Percentiles rank a stretch among this genome's conserved stretches.
Evolutionary conservation across 1,140 invertebrate species (phyloP).

Genomic region (Protaetia brevitarsis): DNA sequence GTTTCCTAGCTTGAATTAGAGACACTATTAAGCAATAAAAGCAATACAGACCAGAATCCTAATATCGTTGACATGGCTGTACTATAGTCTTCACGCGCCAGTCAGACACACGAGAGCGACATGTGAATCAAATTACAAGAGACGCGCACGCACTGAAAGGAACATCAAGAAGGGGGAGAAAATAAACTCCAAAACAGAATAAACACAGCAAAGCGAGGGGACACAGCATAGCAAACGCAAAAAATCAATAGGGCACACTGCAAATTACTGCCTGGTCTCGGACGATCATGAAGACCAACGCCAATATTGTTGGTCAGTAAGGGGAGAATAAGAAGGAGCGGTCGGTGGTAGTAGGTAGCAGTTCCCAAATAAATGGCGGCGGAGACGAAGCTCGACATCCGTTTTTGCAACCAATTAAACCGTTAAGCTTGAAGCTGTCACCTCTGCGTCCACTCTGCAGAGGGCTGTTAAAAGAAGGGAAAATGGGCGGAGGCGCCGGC

Average conservation of each 20-base stretch:
- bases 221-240: neutral
- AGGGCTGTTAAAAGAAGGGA: slow-evolving; percentile 4
- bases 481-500: neutral
- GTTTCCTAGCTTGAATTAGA: no score
- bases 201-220: neutral
- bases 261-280: slow-evolving; percentile 5
- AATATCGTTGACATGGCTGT: neutral
- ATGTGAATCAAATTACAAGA: neutral
- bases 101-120: neutral
- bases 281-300: slow-evolving; percentile 1
- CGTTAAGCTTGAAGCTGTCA: slow-evolving; percentile 8
- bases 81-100: neutral
- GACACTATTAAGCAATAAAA: no score
- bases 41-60: no score
- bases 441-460: slow-evolving; percentile 12
- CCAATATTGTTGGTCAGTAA: neutral
- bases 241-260: slow-evolving; percentile 9
- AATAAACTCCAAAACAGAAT: neutral
- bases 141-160: neutral
- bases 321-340: neutral
- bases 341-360: neutral
- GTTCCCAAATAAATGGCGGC: slow-evolving; percentile 4
- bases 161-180: slow-evolving; percentile 2
- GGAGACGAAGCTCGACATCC: slow-evolving; percentile 10
- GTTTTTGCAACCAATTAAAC: slow-evolving; percentile 13